Evolutionary conservation across 2,797 vertebrate genomes (phyloP), one percentile per base, ranked within the genome.

Genomic region (Discoglossus pictus): DNA sequence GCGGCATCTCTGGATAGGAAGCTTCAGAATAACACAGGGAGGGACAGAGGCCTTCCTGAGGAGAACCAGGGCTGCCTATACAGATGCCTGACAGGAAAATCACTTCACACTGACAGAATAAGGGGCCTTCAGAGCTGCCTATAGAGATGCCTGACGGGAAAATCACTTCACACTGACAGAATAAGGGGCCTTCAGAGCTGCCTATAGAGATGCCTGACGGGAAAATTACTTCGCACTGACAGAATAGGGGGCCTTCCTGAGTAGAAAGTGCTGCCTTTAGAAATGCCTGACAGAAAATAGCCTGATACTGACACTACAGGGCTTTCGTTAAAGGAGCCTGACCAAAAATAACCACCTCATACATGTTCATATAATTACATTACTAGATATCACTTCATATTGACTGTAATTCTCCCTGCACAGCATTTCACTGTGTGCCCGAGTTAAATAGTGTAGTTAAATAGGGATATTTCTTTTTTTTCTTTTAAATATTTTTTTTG

Each of bases 1-100:
- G 84, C 17, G 96, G 96, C 97, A 98, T 99, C 23, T 18, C 39
- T 15, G 0, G 0, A 2, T 2, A 2, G 9, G 12, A 24, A 2
- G 6, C 25, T 1, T 40, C 39, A 20, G 5, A 24, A 4, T 12
- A 16, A 36, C 73, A 77, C 9, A 82, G 12, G 16, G 21, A 15
- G 34, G 36, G 18, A n/a, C n/a, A 16, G 31, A 18, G 16, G 15
- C 48, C 47, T 46, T 24, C 6, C 12, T 8, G 9, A 1, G n/a
- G 2, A 42, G 25, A 7, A n/a, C 8, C 2, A n/a, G 5, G 53
- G 18, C 35, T 58, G 44, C 35, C 46, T 10, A 7, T 1, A 1
- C 3, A 12, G 23, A 1, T 51, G 55, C 65, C 55, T 60, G 65
- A 2, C 2, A 8, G 12, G 4, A 25, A 50, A 12, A 12, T 39